A percentile compares a stretch with the other conserved stretches of the same genome.
Evolutionary conservation across 2,797 vertebrate species (phyloP).

Genomic region (Diplodus sargus): DNA sequence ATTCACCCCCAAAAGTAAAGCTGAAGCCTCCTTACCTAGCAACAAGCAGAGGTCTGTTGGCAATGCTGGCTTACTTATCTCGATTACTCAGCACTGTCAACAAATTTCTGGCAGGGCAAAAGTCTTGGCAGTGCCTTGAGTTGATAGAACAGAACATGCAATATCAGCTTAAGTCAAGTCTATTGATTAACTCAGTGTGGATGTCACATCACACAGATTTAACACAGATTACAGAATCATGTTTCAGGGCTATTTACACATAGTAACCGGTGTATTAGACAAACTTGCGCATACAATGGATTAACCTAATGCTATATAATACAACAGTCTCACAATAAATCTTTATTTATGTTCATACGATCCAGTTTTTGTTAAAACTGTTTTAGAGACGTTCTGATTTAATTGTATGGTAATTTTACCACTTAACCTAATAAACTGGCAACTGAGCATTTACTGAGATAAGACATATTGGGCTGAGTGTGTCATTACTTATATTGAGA

Average conservation of each 20-base stretch:
- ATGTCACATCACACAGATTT: conserved; percentile 9
- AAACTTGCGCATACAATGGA: background rate
- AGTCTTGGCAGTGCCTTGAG: conserved; percentile 17
- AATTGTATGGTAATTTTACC: background rate
- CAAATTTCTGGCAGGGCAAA: background rate
- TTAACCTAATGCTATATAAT: background rate
- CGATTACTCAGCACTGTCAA: conserved; percentile 37
- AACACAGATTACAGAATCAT: background rate
- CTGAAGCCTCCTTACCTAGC: conserved; percentile 6
- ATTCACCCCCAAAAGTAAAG: conserved; percentile 8
- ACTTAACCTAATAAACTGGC: background rate
- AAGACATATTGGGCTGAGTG: background rate
- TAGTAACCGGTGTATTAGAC: background rate
- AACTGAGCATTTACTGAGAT: background rate
- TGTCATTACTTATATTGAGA: background rate
- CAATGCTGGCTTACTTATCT: conserved; percentile 30
- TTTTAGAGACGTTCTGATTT: background rate
- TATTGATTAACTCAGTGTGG: conserved; percentile 9
- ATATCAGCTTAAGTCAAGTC: conserved; percentile 22
- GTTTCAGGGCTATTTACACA: conserved; percentile 22
- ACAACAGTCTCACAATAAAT: background rate
- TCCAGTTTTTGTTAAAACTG: background rate
- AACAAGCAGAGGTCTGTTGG: conserved; percentile 4
- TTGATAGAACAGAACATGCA: conserved; percentile 13
- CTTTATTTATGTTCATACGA: background rate